A percentile compares a stretch with the other conserved stretches of the same genome.
phyloP scores from a whole-genome alignment of 2,888 invertebrate species.

The Hemaris fuciformis region DNA sequence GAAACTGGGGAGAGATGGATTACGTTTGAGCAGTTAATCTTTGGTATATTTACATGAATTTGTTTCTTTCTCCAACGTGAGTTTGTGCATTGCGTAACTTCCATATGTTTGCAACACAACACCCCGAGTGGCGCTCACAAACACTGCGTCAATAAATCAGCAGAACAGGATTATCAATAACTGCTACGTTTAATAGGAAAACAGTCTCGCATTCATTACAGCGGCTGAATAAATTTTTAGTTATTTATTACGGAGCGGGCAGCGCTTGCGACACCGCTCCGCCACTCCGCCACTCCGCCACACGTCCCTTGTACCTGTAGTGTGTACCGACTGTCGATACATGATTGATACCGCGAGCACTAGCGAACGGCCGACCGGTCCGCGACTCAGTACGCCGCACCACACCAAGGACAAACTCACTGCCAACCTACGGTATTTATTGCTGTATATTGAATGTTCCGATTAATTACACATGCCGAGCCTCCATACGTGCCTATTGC shows the following conservation, averaged over 20 bases:
- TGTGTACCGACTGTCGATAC: background rate
- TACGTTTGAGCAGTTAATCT: background rate
- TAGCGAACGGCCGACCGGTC: slow-evolving; percentile 40
- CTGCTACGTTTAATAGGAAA: slow-evolving; percentile 31
- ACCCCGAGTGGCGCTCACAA: background rate
- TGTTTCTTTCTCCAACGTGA: background rate
- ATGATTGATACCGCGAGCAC: background rate
- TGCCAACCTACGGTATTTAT: slow-evolving; percentile 66
- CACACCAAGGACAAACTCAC: slow-evolving; percentile 67
- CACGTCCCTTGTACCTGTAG: background rate
- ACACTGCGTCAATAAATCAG: slow-evolving; percentile 25
- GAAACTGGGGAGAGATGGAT: background rate
- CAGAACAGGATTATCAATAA: slow-evolving; percentile 35
- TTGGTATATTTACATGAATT: background rate
- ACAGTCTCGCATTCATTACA: slow-evolving; percentile 33
- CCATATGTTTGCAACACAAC: background rate
- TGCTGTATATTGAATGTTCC: slow-evolving; percentile 68
- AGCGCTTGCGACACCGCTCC: slow-evolving; percentile 20
- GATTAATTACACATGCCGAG: slow-evolving; percentile 67
- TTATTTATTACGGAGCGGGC: slow-evolving; percentile 26
- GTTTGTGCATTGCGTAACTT: background rate
- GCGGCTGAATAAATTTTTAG: slow-evolving; percentile 36
- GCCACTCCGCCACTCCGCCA: slow-evolving; percentile 30
- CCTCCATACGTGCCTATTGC: slow-evolving; percentile 41
- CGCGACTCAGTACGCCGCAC: slow-evolving; percentile 47